Conservation (phyloP, 2,113 vertebrate genomes). For the Tricholaema leucomelas region DNA sequence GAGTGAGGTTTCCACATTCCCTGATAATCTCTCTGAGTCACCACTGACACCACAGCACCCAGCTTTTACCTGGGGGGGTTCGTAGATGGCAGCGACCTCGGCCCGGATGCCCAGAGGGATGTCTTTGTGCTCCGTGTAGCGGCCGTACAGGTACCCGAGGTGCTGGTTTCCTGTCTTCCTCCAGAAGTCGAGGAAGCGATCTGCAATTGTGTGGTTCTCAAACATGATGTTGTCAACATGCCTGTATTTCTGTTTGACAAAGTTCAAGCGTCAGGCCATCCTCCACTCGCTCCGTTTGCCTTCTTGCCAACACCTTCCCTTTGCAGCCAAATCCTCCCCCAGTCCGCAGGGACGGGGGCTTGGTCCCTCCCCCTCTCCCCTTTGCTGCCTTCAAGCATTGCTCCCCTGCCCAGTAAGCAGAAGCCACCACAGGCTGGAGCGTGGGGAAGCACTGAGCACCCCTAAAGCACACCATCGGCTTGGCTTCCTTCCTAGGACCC, state of each 20-base stretch:
- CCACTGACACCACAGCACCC: accelerated
- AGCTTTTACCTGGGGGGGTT: constrained; percentile 90
- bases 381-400: neutral
- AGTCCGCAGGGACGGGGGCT: neutral
- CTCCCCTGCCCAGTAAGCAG: neutral
- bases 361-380: neutral
- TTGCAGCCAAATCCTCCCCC: neutral
- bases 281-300: neutral
- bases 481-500: neutral
- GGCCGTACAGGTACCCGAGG: constrained; percentile 92
- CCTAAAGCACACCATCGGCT: neutral
- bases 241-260: constrained; percentile 89
- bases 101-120: constrained; percentile 96
- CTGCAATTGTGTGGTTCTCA: constrained; percentile 97
- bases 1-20: accelerated
- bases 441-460: neutral
- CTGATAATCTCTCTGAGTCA: accelerated
- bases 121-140: constrained; percentile 96
- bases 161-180: constrained; percentile 96
- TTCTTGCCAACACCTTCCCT: neutral
- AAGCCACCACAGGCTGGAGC: accelerated
- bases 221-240: constrained; percentile 99
- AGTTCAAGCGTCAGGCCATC: constrained; percentile 39
- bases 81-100: constrained; percentile 96
- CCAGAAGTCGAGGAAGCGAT: constrained; percentile 99